Conservation (phyloP, 2,113 vertebrate species). For the Salvelinus namaycush region DNA sequence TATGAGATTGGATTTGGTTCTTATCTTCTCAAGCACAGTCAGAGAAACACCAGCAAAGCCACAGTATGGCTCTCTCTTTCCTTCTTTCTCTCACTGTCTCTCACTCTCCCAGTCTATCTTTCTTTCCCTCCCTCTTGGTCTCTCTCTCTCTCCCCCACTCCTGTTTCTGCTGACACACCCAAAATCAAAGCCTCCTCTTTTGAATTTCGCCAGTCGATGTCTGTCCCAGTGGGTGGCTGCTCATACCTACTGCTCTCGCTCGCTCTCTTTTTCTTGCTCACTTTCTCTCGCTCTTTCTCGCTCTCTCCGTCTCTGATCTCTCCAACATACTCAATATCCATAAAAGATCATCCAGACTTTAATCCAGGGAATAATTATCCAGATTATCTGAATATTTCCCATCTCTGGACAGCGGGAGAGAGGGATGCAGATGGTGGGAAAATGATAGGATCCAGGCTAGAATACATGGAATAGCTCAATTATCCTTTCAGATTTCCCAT, state of each 20-base stretch:
- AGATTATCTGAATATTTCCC: neutral
- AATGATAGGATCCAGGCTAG: neutral
- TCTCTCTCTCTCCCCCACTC: slow-evolving; percentile 3
- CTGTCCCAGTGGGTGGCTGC: slow-evolving; percentile 6
- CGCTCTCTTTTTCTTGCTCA: neutral
- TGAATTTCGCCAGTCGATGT: slow-evolving; percentile 24
- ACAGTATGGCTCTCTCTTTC: slow-evolving; percentile 7
- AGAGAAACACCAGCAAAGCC: slow-evolving; percentile 38
- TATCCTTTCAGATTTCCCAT: neutral
- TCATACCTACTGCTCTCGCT: slow-evolving; percentile 15
- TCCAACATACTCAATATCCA: neutral
- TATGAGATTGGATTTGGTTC: neutral
- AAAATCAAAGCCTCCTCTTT: slow-evolving; percentile 42
- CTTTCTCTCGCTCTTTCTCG: neutral
- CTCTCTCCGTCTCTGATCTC: neutral
- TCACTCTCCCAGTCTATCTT: neutral
- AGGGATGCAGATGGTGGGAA: neutral
- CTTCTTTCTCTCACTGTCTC: neutral
- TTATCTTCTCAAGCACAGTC: slow-evolving; percentile 32
- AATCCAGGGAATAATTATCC: neutral
- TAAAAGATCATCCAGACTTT: neutral
- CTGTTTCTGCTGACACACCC: slow-evolving; percentile 42
- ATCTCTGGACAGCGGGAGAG: neutral
- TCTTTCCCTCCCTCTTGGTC: slow-evolving; percentile 1
- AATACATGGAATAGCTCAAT: neutral